Evolutionary conservation across 2,113 vertebrate species (phyloP).

Genomic region (Xyrauchen texanus): DNA sequence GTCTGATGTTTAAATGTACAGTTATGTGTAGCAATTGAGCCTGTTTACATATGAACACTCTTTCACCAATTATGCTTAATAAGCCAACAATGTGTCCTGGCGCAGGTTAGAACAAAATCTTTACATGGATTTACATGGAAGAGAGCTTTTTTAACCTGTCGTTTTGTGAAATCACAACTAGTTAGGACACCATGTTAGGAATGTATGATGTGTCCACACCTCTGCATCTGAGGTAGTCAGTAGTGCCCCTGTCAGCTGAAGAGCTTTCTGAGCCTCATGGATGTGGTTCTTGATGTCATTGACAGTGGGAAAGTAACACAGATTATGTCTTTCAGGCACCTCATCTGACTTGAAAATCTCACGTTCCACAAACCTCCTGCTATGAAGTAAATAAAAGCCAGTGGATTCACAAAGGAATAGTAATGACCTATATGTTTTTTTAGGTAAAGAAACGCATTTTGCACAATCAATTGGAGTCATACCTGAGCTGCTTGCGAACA

Average conservation of each 20-base stretch:
- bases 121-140: too few species aligned
- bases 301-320: constrained; percentile 86
- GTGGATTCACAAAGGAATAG: too few species aligned
- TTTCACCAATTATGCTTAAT: too few species aligned
- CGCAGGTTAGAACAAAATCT: too few species aligned
- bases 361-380: constrained; percentile 84
- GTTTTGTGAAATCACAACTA: too few species aligned
- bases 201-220: constrained; percentile 51
- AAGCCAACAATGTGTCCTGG: too few species aligned
- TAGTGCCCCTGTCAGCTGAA: constrained; percentile 45
- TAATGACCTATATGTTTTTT: too few species aligned
- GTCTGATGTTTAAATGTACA: too few species aligned
- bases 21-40: too few species aligned
- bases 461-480: constrained; percentile 3
- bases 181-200: too few species aligned
- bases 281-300: constrained; percentile 90
- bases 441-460: background rate
- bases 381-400: background rate
- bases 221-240: constrained; percentile 70
- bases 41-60: too few species aligned
- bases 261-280: constrained; percentile 81
- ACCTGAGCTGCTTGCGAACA: constrained; percentile 88
- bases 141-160: too few species aligned
- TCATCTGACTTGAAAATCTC: constrained; percentile 83
- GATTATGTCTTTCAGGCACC: constrained; percentile 84